Conservation (phyloP, 2,113 vertebrate species). For the Etheostoma spectabile region DNA sequence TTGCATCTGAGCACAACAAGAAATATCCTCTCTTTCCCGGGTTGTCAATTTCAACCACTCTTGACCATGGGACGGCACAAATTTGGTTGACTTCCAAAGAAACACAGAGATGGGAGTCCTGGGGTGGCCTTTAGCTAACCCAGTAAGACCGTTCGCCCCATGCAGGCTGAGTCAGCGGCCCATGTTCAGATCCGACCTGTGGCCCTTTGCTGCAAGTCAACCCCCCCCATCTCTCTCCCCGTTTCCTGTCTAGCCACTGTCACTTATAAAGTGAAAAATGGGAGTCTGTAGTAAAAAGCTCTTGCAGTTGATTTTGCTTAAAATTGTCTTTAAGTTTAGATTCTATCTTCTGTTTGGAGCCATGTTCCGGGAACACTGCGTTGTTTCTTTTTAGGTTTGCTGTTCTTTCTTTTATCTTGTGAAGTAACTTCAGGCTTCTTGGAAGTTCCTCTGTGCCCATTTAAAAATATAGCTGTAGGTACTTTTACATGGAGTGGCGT, state of each 20-base stretch:
- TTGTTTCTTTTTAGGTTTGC: not conserved
- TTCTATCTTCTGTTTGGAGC: not conserved
- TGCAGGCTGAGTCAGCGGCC: too few relatives aligned
- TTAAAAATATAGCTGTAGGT: conserved; percentile 32
- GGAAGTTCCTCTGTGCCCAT: conserved; percentile 12
- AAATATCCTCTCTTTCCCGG: not conserved
- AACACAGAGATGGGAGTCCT: not conserved
- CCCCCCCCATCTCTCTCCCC: too few relatives aligned
- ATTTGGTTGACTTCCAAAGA: not conserved
- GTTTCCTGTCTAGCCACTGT: too few relatives aligned
- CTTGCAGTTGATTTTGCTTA: not conserved
- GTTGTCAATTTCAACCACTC: not conserved
- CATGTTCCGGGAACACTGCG: not conserved
- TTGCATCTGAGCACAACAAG: not conserved
- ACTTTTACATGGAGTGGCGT: conserved; percentile 20
- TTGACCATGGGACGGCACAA: not conserved
- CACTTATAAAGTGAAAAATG: not conserved
- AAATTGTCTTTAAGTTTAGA: not conserved
- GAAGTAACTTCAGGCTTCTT: conserved; percentile 12
- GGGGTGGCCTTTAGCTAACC: too few relatives aligned
- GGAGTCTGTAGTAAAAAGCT: not conserved
- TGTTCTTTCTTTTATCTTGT: conserved; percentile 5
- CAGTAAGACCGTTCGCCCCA: too few relatives aligned
- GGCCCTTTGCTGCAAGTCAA: too few relatives aligned
- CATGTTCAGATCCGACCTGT: too few relatives aligned